Evolutionary conservation across 2,113 vertebrate genomes (phyloP).

Genomic region (Benitochromis conjunctus): DNA sequence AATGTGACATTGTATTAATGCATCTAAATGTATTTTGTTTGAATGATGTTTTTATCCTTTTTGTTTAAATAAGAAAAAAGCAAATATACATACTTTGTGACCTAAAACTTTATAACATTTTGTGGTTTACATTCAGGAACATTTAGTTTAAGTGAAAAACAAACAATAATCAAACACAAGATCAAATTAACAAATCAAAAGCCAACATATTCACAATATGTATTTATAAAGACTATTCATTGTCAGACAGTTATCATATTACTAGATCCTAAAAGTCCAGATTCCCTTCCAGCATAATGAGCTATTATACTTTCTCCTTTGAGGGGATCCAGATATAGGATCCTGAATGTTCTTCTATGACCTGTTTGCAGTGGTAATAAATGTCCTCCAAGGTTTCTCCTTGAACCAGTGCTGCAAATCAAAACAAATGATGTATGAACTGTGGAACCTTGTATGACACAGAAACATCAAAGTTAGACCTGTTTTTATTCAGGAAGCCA

Average conservation of each 20-base stretch:
- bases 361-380: constrained; percentile 97
- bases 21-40: constrained; percentile 74
- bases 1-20: constrained; percentile 72
- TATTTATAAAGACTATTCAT: constrained; percentile 83
- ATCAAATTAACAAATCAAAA: constrained; percentile 5
- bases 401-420: constrained; percentile 90
- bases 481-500: neutral
- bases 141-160: constrained; percentile 71
- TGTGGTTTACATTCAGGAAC: constrained; percentile 76
- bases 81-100: constrained; percentile 58
- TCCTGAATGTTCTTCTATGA: constrained; percentile 98
- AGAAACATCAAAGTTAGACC: neutral
- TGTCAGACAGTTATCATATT: constrained; percentile 83
- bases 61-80: constrained; percentile 45
- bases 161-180: constrained; percentile 30
- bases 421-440: constrained; percentile 6
- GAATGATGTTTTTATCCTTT: constrained; percentile 33
- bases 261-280: constrained; percentile 74
- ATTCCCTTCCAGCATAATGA: constrained; percentile 66
- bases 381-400: constrained; percentile 97
- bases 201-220: constrained; percentile 75
- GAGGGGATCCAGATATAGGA: constrained; percentile 99
- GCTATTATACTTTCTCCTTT: constrained; percentile 95
- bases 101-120: constrained; percentile 63
- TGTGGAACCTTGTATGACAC: neutral